phyloP scores from a whole-genome alignment of 2,113 vertebrate species.

The Euleptes europaea region DNA sequence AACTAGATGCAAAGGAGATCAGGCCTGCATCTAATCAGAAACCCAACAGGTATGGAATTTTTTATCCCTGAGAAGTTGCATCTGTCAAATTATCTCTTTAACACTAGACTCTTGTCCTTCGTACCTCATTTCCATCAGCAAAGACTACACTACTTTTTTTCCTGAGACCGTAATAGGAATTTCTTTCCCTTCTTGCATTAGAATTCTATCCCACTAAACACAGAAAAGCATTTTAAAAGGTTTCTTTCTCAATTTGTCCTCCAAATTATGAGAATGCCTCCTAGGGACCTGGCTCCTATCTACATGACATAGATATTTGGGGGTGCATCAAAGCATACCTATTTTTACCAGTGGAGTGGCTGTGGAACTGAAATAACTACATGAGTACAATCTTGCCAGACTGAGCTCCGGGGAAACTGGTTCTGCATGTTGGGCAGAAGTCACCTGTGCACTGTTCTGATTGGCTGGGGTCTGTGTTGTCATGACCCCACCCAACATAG shows the following conservation, averaged over 20 bases:
- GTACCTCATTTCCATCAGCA: background rate
- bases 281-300: conserved; percentile 13
- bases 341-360: background rate
- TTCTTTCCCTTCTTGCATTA: conserved; percentile 24
- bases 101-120: background rate
- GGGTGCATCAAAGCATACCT: background rate
- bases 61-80: background rate
- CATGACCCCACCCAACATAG: background rate
- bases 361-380: background rate
- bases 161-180: background rate
- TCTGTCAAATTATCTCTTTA: background rate
- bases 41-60: background rate
- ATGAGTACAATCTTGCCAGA: background rate
- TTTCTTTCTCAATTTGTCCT: background rate
- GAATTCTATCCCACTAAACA: background rate
- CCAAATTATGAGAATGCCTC: conserved; percentile 31
- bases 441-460: background rate
- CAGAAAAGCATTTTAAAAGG: background rate
- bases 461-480: background rate
- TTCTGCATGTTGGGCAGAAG: background rate
- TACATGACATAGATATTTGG: background rate
- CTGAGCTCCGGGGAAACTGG: too few relatives aligned
- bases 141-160: background rate
- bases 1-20: background rate
- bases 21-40: background rate